These are phyloP conservation scores for Ceratothoa steindachneri DNA, from an alignment of 2,888 invertebrate genomes.

Conservation along the genomic window DNA sequence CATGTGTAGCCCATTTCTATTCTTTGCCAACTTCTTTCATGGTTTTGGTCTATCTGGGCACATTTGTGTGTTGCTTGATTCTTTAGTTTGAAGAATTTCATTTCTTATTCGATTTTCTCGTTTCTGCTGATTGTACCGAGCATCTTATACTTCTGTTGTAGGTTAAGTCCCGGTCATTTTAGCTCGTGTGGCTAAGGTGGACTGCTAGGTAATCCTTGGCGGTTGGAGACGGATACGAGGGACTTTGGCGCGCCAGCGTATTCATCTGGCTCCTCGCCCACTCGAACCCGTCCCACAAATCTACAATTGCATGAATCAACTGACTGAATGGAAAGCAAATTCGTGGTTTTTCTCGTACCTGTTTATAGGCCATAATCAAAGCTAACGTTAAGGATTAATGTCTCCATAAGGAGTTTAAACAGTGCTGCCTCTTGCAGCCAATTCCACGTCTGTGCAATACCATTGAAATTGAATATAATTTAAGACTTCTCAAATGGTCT, in stretches of 20 bases:
- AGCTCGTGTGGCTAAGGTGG: neutral
- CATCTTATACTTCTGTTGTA: neutral
- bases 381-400: neutral
- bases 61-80: no score
- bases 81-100: neutral
- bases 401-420: neutral
- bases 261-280: no score
- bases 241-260: neutral
- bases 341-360: neutral
- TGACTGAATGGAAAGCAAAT: neutral
- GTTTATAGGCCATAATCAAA: conserved; percentile 13
- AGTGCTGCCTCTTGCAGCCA: neutral
- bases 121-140: neutral
- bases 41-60: no score
- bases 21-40: no score
- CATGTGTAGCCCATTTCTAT: no score
- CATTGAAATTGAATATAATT: neutral
- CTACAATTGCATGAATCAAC: neutral
- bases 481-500: neutral
- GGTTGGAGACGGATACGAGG: neutral
- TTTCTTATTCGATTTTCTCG: neutral
- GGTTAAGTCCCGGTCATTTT: neutral
- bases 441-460: neutral
- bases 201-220: neutral
- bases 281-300: no score